Evolutionary conservation across 2,797 vertebrate genomes (phyloP), one percentile per base, ranked within the genome.

Genomic region (Sparidentex hasta): DNA sequence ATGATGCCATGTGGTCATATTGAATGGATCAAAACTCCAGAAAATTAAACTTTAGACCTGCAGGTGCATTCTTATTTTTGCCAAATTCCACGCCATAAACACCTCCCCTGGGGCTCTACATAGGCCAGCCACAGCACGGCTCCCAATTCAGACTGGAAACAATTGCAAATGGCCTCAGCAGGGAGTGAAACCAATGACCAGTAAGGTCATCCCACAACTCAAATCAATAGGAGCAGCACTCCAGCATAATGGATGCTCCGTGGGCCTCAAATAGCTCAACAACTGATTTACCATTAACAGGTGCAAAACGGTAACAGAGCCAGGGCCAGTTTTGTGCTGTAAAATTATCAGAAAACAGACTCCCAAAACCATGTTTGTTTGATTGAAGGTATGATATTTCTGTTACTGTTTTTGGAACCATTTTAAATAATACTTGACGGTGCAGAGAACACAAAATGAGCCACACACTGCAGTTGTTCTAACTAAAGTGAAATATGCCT

Each of bases 21-120:
- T 70, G 58, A 90, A 86, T 61, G 78, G 73, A 71, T 84, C 57
- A 85, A 81, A 86, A 78, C 82, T 78, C 65, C 56, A 66, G 69
- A 76, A 81, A 88, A 90, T 78, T 65, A 46, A 73, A 88, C 79
- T 80, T 82, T 38, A 82, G 59, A 78, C 63, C 73, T 78, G 78
- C 77, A 86, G 88, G 78, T 81, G 65, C 69, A 57, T 69, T 68
- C n/a, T 71, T 77, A 21, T 71, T 83, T 74, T 68, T 50, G 23
- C 46, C 65, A 78, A 67, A 81, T 62, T 80, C 59, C 75, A 25
- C 8, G 41, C 52, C 44, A 44, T 76, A 83, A 67, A 43, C 27
- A 52, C 7, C 23, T 74, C 71, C 78, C 50, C 27, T 3, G 27
- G 18, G 38, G 25, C 52, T 75, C 41, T 4, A 16, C 27, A 41